Base-by-base conservation (phyloP, 92 coral and sea anemone genomes). In the Metridium senile region DNA sequence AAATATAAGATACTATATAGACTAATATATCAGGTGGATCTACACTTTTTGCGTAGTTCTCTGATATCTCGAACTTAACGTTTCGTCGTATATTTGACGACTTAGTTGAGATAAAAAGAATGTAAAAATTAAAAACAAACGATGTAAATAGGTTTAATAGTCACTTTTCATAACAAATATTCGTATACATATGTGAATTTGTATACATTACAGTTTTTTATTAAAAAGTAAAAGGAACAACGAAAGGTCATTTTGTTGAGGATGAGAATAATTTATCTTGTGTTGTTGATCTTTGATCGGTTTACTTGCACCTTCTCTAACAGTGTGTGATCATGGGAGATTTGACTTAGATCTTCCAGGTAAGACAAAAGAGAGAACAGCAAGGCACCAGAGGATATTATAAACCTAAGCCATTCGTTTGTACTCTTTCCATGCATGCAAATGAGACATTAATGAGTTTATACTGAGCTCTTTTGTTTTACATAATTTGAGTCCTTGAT, bases 401-500 rank as follows among this genome's bases (percentile, higher is more conserved):
- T 78, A 49, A 78, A 53, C 45, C 26, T 66, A 43, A 79, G 33
- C 84, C 70, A 67, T 56, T 57, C 57, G 66, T 56, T 70, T 68
- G 56, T 70, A 43, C 84, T 70, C 66, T 70, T 70, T 43, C 65
- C 82, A 70, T 71, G 66, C 69, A 79, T 79, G 84, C 84, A 79
- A 79, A 79, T 79, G 84, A 79, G 84, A 68, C 74, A 70, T 68
- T 68, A 79, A 70, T 79, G 84, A 79, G 84, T 70, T 58, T 70
- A 79, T 71, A 57, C 84, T 61, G 66, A 79, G 66, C 58, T 27
- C 84, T 70, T 79, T 79, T 79, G 84, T 79, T 79, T 47, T 45
- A 20, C 84, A 79, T 79, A 79, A 79, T 79, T 79, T 70, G 84
- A 70, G 70, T 62, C 74, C 84, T 79, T 79, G 84, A 70, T 79